A percentile compares a stretch with the other conserved stretches of the same genome.
Evolutionary conservation across 2,888 invertebrate genomes (phyloP).

Genomic region (Drosophila maculinotata): DNA sequence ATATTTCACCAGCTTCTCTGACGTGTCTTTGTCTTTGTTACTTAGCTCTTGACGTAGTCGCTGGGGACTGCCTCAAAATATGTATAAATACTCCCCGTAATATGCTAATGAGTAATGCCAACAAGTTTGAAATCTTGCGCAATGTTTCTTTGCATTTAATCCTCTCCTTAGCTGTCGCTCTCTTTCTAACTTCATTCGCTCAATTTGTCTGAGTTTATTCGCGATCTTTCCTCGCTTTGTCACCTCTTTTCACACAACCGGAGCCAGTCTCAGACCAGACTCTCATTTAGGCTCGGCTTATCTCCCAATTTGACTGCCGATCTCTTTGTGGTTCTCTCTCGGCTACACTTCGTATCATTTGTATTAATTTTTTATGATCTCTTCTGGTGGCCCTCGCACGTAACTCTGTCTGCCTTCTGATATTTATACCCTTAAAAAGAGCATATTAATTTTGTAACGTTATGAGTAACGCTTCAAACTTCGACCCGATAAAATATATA

Average conservation of each 20-base stretch:
- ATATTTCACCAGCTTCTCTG: constrained; percentile 45
- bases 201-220: constrained; percentile 8
- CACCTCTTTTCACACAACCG: not conserved
- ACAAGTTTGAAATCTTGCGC: constrained; percentile 48
- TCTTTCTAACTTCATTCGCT: constrained; percentile 1
- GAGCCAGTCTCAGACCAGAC: not conserved
- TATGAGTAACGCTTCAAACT: not conserved
- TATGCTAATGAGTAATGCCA: constrained; percentile 61
- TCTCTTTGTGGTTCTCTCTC: constrained; percentile 13
- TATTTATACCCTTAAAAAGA: not conserved
- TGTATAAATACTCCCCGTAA: not conserved
- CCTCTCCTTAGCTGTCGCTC: not conserved
- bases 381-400: constrained; percentile 49
- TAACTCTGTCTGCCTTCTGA: constrained; percentile 4
- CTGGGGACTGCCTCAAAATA: constrained; percentile 61
- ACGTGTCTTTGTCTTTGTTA: constrained; percentile 42
- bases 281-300: constrained; percentile 42
- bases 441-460: not conserved
- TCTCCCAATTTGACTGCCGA: constrained; percentile 35
- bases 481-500: too few species aligned
- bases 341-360: constrained; percentile 61
- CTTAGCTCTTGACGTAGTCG: constrained; percentile 10
- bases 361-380: constrained; percentile 76
- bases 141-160: constrained; percentile 8
- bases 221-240: constrained; percentile 30